Percentiles rank a stretch among this genome's conserved stretches.
Evolutionary conservation across 92 coral and sea anemone species (phyloP).

Genomic region (Parazoanthus swiftii): DNA sequence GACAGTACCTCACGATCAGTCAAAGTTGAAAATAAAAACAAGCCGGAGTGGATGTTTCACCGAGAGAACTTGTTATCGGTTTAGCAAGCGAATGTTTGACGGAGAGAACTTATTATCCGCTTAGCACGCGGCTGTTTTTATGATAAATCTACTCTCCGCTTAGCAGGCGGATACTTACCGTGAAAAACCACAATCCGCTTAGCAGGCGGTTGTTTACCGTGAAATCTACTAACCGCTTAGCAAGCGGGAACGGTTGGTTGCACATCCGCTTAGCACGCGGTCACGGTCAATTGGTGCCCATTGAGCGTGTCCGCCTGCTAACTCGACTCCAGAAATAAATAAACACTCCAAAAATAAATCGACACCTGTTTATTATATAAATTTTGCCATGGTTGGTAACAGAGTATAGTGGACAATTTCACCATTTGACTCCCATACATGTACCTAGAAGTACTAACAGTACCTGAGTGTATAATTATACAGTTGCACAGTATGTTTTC

Average conservation of each 20-base stretch:
- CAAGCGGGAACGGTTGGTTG: neutral
- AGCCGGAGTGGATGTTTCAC: conserved; percentile 9
- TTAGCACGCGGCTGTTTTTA: conserved; percentile 13
- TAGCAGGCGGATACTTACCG: conserved; percentile 7
- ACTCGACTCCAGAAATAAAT: neutral
- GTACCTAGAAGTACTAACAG: no score
- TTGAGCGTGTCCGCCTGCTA: conserved; percentile 24
- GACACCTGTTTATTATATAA: no score
- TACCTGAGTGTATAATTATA: no score
- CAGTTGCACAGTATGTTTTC: no score
- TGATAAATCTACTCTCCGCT: conserved; percentile 5
- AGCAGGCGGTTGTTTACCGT: conserved; percentile 17
- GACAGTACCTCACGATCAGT: conserved; percentile 3
- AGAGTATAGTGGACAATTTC: no score
- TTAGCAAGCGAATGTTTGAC: conserved; percentile 17
- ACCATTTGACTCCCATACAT: no score
- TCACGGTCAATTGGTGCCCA: conserved; percentile 12
- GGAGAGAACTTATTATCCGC: conserved; percentile 13
- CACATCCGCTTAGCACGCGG: conserved; percentile 11
- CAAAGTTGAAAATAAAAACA: neutral
- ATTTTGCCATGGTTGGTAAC: no score
- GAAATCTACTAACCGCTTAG: conserved; percentile 19
- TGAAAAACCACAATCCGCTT: conserved; percentile 8
- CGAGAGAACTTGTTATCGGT: neutral
- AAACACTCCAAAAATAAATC: no score